These are phyloP conservation scores for Alca torda DNA, from an alignment of 2,797 vertebrate genomes.

Conservation along the genomic window DNA sequence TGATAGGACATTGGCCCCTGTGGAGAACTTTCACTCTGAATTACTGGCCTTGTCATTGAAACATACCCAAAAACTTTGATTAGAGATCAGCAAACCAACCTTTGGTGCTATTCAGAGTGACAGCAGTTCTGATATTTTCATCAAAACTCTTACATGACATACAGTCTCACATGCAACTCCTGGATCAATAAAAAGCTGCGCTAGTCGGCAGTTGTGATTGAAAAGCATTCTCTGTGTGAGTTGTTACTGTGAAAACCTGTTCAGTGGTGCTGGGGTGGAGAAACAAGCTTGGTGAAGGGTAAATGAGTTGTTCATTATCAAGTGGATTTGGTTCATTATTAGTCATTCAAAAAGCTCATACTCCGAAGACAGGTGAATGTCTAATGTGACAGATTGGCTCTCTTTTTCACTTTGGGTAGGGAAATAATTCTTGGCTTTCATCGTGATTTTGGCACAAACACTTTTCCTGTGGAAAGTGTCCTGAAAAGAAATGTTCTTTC, in stretches of 20 bases:
- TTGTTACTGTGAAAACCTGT: neutral
- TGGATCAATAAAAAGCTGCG: slow-evolving; percentile 7
- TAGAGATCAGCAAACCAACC: slow-evolving; percentile 15
- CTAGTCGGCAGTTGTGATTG: neutral
- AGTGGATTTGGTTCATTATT: slow-evolving; percentile 17
- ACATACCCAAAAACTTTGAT: slow-evolving; percentile 28
- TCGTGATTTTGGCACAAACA: neutral
- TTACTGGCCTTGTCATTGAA: slow-evolving; percentile 20
- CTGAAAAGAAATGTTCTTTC: neutral
- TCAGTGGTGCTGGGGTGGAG: neutral
- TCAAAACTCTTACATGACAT: slow-evolving; percentile 20
- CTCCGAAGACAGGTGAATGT: neutral
- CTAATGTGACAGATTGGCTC: neutral
- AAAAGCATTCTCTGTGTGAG: slow-evolving; percentile 3
- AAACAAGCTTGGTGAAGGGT: neutral
- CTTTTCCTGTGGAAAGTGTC: neutral
- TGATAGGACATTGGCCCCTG: neutral
- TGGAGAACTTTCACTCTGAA: slow-evolving; percentile 35
- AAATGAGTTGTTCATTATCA: neutral
- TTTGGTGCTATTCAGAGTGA: slow-evolving; percentile 24
- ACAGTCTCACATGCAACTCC: neutral
- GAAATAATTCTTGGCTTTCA: neutral
- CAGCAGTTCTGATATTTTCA: slow-evolving; percentile 59
- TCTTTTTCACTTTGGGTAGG: neutral
- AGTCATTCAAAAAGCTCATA: neutral